Evolutionary conservation across 2,797 vertebrate genomes (phyloP), one percentile per base, ranked within the genome.

Genomic region (Sparus aurata): DNA sequence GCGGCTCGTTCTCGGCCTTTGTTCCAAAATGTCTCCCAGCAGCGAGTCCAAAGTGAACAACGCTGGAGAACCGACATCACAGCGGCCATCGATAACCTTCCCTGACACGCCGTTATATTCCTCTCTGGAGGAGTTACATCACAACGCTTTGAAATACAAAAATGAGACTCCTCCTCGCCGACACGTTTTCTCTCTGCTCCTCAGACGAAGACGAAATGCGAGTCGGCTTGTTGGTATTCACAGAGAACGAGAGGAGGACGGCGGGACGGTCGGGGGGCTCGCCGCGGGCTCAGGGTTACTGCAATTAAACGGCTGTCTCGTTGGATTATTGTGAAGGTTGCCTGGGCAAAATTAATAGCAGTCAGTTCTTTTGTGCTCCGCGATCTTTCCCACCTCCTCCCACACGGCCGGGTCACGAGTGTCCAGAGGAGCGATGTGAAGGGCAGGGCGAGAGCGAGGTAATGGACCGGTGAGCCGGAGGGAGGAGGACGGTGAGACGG

Each of bases 221-320:
- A 87, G 76, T 71, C 45, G 25, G 72, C 87, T 89, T 77, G 84
- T 91, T 87, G 89, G 85, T 92, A 90, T 91, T 91, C 90, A 85
- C 61, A 8, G 67, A 73, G 79, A 87, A 77, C 8, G 34, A 34
- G 34, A 75, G 78, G 63, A 79, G 84, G 74, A 79, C 2, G 77
- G 75, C 59, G 52, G 82, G 83, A 85, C 79, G 84, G 78, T 49
- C 71, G 25, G 46, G 64, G 52, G 64, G 71, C 76, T 80, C 6
- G 76, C 91, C 54, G 63, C 61, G 3, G 77, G 85, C 83, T 89
- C 84, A 77, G 85, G 91, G 90, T 92, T 89, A 82, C 85, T 69
- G 84, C 87, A 94, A 94, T 94, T 95, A 94, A 94, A 93, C 74
- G 68, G 74, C 89, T 90, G 92, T 92, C 93, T 93, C 63, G 57